Evolutionary conservation across 2,888 invertebrate genomes (phyloP).

Genomic region (Dione juno): DNA sequence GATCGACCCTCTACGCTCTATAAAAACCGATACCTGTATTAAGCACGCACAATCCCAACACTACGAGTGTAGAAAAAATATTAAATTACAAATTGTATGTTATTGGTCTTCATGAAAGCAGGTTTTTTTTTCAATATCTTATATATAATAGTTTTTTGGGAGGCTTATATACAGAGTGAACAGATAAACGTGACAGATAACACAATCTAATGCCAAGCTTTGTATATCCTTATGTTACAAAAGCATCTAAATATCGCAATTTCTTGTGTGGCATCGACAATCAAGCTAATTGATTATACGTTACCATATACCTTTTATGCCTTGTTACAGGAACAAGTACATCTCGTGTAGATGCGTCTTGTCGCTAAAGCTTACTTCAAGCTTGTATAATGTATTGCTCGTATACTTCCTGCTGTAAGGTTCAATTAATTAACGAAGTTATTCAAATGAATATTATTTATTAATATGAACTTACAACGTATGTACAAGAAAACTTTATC

Average conservation of each 20-base stretch:
- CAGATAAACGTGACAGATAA: too few relatives aligned
- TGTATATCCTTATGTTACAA: neutral
- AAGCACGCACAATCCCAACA: neutral
- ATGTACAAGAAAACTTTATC: neutral
- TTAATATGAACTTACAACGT: neutral
- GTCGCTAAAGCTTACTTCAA: slow-evolving; percentile 14
- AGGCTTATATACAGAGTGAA: too few relatives aligned
- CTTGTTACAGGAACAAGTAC: slow-evolving; percentile 20
- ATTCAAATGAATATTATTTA: slow-evolving; percentile 15
- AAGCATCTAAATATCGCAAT: neutral
- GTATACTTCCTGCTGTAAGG: slow-evolving; percentile 13
- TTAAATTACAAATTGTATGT: neutral
- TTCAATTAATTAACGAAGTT: slow-evolving; percentile 10
- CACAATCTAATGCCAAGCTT: too few relatives aligned
- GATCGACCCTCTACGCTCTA: slow-evolving; percentile 62
- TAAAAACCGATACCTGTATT: slow-evolving; percentile 42
- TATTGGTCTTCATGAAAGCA: neutral
- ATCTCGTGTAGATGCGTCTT: slow-evolving; percentile 4
- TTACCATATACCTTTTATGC: slow-evolving; percentile 12
- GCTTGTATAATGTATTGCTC: slow-evolving; percentile 6
- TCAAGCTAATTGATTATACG: slow-evolving; percentile 4
- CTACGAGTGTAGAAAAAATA: neutral
- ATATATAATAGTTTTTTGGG: neutral
- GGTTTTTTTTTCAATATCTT: neutral
- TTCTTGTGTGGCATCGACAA: neutral